Percentiles rank a stretch among this genome's conserved stretches.
These are phyloP conservation scores for Gasteruption jaculator DNA, from an alignment of 2,888 invertebrate genomes.

Conservation along the genomic window DNA sequence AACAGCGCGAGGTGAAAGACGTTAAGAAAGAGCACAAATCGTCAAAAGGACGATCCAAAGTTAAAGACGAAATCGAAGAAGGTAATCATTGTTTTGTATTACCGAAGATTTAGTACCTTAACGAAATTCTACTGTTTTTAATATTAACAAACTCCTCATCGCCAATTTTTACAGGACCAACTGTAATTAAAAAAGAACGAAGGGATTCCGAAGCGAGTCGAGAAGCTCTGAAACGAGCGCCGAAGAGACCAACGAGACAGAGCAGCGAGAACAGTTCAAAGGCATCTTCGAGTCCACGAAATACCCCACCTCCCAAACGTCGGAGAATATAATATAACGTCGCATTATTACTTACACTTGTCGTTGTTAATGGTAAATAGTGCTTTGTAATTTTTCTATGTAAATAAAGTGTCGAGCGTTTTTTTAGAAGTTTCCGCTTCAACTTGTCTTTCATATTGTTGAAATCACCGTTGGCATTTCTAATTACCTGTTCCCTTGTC, in stretches of 20 bases:
- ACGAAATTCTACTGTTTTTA: background rate
- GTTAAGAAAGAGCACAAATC: constrained; percentile 46
- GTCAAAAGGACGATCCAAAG: constrained; percentile 45
- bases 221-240: constrained; percentile 44
- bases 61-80: constrained; percentile 46
- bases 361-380: too few relatives aligned
- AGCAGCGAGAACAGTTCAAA: constrained; percentile 45
- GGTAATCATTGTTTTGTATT: constrained; percentile 27
- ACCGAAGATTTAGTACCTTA: background rate
- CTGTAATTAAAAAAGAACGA: constrained; percentile 40
- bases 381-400: too few relatives aligned
- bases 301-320: constrained; percentile 48
- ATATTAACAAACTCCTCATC: background rate
- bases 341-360: constrained; percentile 3
- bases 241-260: constrained; percentile 48
- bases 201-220: constrained; percentile 46
- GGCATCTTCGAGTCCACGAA: constrained; percentile 46
- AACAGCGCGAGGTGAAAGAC: constrained; percentile 44
- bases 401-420: too few relatives aligned
- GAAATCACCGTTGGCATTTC: too few relatives aligned
- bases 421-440: too few relatives aligned
- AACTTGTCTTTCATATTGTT: too few relatives aligned
- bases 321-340: constrained; percentile 39
- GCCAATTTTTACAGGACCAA: background rate
- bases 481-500: too few relatives aligned